Conservation (phyloP, 2,888 invertebrate genomes). For the Microctonus aethiopoides region DNA sequence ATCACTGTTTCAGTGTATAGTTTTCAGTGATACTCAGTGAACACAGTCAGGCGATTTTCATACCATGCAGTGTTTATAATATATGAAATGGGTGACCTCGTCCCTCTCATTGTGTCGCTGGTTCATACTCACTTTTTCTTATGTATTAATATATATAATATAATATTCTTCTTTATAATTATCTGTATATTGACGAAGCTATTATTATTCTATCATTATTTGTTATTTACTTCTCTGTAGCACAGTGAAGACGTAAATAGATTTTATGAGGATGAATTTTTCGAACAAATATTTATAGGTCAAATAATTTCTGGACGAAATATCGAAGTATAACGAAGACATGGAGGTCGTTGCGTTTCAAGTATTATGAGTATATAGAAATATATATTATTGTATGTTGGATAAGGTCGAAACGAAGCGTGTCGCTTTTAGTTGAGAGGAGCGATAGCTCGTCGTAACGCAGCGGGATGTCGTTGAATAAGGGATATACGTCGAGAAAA, state of each 20-base stretch:
- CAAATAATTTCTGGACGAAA: conserved; percentile 27
- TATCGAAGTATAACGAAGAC: conserved; percentile 2
- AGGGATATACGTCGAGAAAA: background rate
- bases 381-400: background rate
- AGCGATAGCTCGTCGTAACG: background rate
- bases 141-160: no score
- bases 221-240: background rate
- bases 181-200: no score
- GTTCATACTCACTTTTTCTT: background rate
- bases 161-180: no score
- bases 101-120: background rate
- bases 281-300: conserved; percentile 2
- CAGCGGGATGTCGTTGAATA: background rate
- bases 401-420: background rate
- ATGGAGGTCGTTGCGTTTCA: background rate
- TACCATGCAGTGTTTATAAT: background rate
- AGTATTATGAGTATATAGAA: background rate
- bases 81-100: background rate
- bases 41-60: background rate
- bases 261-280: background rate
- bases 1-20: background rate
- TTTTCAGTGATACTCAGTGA: background rate
- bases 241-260: background rate
- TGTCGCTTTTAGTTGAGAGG: background rate
- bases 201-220: conserved; percentile 22